Base-by-base conservation (phyloP, 2,113 vertebrate species). In the Aldabrachelys gigantea region DNA sequence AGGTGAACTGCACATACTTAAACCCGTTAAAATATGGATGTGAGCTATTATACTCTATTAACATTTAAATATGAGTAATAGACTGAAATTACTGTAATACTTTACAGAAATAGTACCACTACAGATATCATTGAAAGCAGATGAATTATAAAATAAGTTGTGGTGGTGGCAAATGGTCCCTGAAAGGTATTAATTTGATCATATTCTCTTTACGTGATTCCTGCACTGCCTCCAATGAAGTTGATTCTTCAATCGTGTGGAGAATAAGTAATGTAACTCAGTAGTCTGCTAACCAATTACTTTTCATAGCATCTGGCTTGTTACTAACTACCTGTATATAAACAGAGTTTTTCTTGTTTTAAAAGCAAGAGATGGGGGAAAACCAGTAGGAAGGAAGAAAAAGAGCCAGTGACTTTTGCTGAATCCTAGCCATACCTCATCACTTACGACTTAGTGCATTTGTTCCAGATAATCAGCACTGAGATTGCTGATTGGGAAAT, bases 11-110 rank as follows among this genome's bases (percentile, higher is more conserved):
- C 17, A 87, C 1, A 5, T 89, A 88, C 95, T 94, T 88, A 95
- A 95, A 81, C 80, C 82, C 96, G 75, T 89, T 98, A 95, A 98
- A 97, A 97, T 96, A 96, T 95, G 80, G 56, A 97, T 97, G 62
- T 79, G 86, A 96, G 75, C 57, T 97, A 95, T 95, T 97, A 96
- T 85, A 93, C n/a, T 92, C 85, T 65, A 97, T 98, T 96, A 97
- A 95, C 89, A 98, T 98, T 98, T 97, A 94, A 96, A 88, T 62
- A 84, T 80, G 29, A 80, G 69, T 72, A 95, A 44, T 76, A 54
- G 87, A 16, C 89, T 95, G 81, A 80, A 97, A 91, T 85, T 96
- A 93, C 76, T 94, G 76, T 35, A 93, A 54, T 95, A 93, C 85
- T 54, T 95, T 94, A 92, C 80, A 97, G 84, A 80, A 85, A 57